Conservation (phyloP, 2,888 invertebrate genomes). For the Netelia melanura region DNA sequence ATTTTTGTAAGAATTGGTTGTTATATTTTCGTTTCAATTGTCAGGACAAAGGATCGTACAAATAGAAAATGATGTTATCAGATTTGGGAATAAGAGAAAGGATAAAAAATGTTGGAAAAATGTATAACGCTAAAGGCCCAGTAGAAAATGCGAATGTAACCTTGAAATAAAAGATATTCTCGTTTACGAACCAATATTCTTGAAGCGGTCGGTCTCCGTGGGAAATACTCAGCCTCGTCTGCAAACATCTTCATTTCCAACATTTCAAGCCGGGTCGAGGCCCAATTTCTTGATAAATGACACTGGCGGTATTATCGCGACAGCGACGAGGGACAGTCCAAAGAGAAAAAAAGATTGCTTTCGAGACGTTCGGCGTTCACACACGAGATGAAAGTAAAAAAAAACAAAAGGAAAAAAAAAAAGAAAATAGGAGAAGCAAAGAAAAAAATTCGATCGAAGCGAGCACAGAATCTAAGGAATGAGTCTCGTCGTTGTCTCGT, state of each 20-base stretch:
- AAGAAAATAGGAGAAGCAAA: slow-evolving; percentile 16
- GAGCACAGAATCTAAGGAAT: slow-evolving; percentile 63
- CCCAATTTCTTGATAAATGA: slow-evolving; percentile 56
- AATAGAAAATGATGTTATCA: too few species aligned
- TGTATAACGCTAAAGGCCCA: background rate
- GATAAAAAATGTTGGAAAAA: background rate
- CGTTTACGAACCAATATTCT: slow-evolving; percentile 56
- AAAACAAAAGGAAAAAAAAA: background rate
- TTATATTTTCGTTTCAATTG: too few species aligned
- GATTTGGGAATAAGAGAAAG: background rate
- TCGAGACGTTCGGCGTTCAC: background rate
- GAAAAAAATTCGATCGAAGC: slow-evolving; percentile 15
- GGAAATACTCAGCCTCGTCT: slow-evolving; percentile 30
- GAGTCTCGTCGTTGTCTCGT: slow-evolving; percentile 34
- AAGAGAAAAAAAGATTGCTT: slow-evolving; percentile 29
- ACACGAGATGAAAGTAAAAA: slow-evolving; percentile 10
- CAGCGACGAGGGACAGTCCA: background rate
- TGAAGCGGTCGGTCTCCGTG: slow-evolving; percentile 22
- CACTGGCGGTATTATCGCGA: slow-evolving; percentile 39
- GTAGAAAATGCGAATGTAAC: background rate
- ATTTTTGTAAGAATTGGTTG: background rate
- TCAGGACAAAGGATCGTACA: too few species aligned
- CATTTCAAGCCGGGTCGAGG: slow-evolving; percentile 26
- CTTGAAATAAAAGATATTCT: background rate
- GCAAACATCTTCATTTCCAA: slow-evolving; percentile 55